Percentiles rank a stretch among this genome's conserved stretches.
Evolutionary conservation across 2,888 invertebrate genomes (phyloP).

Genomic region (Machimus rusticus): DNA sequence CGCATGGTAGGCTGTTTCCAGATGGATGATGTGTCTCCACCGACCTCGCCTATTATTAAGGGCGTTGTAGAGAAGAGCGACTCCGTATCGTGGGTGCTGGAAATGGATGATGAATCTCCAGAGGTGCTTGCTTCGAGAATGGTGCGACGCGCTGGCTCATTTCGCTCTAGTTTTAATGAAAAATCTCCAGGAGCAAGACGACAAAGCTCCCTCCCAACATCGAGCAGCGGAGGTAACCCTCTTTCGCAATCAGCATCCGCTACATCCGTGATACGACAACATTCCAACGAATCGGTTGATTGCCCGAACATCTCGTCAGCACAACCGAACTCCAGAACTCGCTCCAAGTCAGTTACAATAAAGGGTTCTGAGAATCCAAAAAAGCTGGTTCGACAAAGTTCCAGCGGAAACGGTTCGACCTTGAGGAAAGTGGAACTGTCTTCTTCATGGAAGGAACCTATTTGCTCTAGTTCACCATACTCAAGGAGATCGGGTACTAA

Average conservation of each 20-base stretch:
- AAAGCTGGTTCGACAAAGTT: constrained; percentile 51
- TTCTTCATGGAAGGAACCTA: constrained; percentile 52
- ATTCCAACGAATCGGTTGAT: constrained; percentile 57
- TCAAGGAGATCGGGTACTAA: constrained; percentile 48
- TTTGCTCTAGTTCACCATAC: constrained; percentile 52
- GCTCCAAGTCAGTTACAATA: constrained; percentile 63
- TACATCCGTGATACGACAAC: constrained; percentile 62
- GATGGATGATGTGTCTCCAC: constrained; percentile 65
- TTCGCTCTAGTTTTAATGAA: constrained; percentile 64
- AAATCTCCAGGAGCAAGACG: constrained; percentile 61
- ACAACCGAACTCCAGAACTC: constrained; percentile 54
- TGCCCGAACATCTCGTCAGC: constrained; percentile 58
- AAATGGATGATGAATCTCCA: constrained; percentile 76
- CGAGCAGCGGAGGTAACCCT: constrained; percentile 55
- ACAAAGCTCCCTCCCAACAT: constrained; percentile 55
- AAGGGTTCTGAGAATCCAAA: constrained; percentile 53
- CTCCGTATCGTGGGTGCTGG: constrained; percentile 86
- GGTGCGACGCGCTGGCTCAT: constrained; percentile 72
- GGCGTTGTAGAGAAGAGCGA: constrained; percentile 86
- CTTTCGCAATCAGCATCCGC: constrained; percentile 66
- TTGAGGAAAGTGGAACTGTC: constrained; percentile 48
- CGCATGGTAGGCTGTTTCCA: constrained; percentile 51
- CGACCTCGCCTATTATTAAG: constrained; percentile 78
- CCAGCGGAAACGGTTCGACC: constrained; percentile 37
- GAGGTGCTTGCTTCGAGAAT: constrained; percentile 76